phyloP scores from a whole-genome alignment of 2,797 vertebrate species.

The Pseudocheirus occidentalis region DNA sequence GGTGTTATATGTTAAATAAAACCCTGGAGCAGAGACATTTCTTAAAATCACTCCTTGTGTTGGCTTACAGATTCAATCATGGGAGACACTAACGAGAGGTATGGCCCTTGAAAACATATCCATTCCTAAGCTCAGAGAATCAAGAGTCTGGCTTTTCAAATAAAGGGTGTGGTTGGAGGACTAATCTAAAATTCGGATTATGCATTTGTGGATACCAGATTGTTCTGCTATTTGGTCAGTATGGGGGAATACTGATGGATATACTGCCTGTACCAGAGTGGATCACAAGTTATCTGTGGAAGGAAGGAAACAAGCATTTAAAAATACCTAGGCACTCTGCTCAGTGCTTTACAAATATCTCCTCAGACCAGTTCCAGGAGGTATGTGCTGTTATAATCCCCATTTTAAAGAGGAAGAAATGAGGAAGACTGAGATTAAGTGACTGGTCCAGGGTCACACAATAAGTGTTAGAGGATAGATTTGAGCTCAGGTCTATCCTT shows the following conservation, averaged over 20 bases:
- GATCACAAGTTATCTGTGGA: neutral
- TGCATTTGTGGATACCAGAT: neutral
- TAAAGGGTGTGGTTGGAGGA: conserved; percentile 36
- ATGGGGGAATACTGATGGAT: neutral
- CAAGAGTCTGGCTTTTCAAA: neutral
- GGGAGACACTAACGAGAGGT: neutral
- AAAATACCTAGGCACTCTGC: neutral
- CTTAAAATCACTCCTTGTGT: neutral
- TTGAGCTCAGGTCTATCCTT: neutral
- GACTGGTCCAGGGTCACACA: neutral
- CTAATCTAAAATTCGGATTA: neutral
- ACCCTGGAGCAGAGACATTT: neutral
- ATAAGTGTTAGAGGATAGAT: neutral
- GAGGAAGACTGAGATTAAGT: neutral
- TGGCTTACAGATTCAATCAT: neutral
- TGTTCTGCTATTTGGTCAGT: neutral
- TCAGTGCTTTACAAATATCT: neutral
- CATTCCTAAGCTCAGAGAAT: neutral
- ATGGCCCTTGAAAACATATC: neutral
- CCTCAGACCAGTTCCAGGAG: neutral
- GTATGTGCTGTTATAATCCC: neutral
- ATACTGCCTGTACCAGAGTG: neutral
- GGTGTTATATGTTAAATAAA: conserved; percentile 33
- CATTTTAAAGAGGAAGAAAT: neutral
- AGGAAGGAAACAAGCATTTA: neutral